Evolutionary conservation across 2,797 vertebrate species (phyloP).

Genomic region (Neomorphus geoffroyi): DNA sequence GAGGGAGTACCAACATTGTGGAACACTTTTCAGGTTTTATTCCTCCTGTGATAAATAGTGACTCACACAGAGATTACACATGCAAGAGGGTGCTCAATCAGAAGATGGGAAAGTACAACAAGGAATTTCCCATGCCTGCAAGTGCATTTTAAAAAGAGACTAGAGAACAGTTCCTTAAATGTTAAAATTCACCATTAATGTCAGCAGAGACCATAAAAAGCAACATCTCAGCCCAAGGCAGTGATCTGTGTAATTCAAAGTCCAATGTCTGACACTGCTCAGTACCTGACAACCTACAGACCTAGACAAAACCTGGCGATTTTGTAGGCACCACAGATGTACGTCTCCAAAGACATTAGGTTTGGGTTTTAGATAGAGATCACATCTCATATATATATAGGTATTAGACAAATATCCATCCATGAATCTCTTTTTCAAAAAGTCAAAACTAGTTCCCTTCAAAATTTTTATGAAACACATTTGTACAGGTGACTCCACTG

Average conservation of each 20-base stretch:
- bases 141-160: neutral
- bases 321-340: neutral
- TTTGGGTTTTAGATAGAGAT: neutral
- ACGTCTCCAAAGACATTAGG: neutral
- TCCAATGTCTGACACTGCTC: neutral
- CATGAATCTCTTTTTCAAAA: neutral
- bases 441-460: neutral
- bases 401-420: neutral
- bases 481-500: neutral
- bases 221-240: neutral
- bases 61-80: neutral
- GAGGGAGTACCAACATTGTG: neutral
- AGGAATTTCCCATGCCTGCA: slow-evolving; percentile 3
- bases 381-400: neutral
- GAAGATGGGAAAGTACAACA: slow-evolving; percentile 31
- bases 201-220: neutral
- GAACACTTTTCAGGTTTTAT: slow-evolving; percentile 43
- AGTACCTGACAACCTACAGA: neutral
- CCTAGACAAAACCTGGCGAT: neutral
- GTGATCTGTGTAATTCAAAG: neutral
- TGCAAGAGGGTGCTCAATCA: neutral
- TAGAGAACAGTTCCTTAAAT: neutral
- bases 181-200: neutral
- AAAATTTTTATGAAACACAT: neutral
- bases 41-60: neutral